Percentiles rank a stretch among this genome's conserved stretches.
Conservation (phyloP, 2,797 vertebrate species). For the Ctenopoma kingsleyae region DNA sequence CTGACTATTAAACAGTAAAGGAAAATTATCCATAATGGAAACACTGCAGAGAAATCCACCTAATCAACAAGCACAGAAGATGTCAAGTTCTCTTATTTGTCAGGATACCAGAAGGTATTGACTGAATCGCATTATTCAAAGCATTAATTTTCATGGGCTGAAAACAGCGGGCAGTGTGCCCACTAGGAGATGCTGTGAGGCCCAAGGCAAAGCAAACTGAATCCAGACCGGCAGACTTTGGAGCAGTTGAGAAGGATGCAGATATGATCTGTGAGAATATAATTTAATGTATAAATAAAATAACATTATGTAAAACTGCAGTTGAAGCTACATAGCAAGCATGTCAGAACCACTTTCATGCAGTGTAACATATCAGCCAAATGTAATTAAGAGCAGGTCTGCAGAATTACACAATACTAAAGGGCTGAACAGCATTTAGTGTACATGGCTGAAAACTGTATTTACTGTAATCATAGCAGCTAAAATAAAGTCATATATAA, state of each 20-base stretch:
- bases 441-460: background rate
- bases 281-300: background rate
- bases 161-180: conserved; percentile 57
- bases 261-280: conserved; percentile 1
- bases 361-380: conserved; percentile 3
- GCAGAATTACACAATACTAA: background rate
- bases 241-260: conserved; percentile 15
- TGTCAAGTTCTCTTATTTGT: conserved; percentile 61
- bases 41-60: conserved; percentile 52
- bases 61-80: conserved; percentile 58
- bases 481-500: conserved; percentile 35
- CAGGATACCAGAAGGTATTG: conserved; percentile 56
- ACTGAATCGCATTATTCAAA: conserved; percentile 65
- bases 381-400: conserved; percentile 10
- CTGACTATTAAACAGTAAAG: conserved; percentile 42
- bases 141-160: conserved; percentile 62
- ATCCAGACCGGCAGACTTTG: conserved; percentile 27
- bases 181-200: conserved; percentile 80
- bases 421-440: background rate
- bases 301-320: conserved; percentile 5
- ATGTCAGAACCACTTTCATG: background rate
- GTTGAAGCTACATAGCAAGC: background rate
- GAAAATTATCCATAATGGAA: conserved; percentile 57
- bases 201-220: conserved; percentile 56
- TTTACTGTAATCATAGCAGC: background rate